Evolutionary conservation across 2,888 invertebrate genomes (phyloP), one percentile per base, ranked within the genome.

Genomic region (Allophyes oxyacanthae): DNA sequence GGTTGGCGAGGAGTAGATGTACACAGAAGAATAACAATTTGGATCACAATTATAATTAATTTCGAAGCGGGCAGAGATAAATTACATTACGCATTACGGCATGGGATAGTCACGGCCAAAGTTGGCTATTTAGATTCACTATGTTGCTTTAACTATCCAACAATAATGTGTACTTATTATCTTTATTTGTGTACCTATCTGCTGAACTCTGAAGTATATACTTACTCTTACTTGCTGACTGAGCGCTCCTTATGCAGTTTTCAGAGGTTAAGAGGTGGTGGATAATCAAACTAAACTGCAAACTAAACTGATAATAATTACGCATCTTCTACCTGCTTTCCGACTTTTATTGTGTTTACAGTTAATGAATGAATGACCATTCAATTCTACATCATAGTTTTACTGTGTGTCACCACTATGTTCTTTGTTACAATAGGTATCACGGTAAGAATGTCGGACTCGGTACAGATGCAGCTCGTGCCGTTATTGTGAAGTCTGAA

Each of bases 21-120:
- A 78, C 75, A 78, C 79, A 81, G 83, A 84, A 83, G 81, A 84
- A 71, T 72, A 79, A 72, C 79, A 83, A 82, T 82, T 84, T 80
- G 77, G 78, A 80, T 74, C 75, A 82, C 83, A 84, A 83, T 85
- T 84, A 79, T 75, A 78, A 76, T 79, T 79, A 84, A 86, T 84
- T 86, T 81, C 76, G 75, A 76, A 77, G 76, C 76, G 63, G 78
- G 75, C 66, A 71, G 72, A 73, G 71, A 75, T 79, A 72, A 77
- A 79, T 79, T 73, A 44, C 51, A 77, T 75, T 77, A 78, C 75
- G 69, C 66, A 63, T 52, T 51, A 38, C 46, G 49, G 45, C 10
- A 37, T 46, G 30, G 38, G 25, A 42, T 44, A 56, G 41, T 50
- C 72, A 71, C 36, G 77, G 67, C 65, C 75, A 76, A 69, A 73